Evolutionary conservation across 2,888 invertebrate genomes (phyloP).

Genomic region (Pandemis heparana): DNA sequence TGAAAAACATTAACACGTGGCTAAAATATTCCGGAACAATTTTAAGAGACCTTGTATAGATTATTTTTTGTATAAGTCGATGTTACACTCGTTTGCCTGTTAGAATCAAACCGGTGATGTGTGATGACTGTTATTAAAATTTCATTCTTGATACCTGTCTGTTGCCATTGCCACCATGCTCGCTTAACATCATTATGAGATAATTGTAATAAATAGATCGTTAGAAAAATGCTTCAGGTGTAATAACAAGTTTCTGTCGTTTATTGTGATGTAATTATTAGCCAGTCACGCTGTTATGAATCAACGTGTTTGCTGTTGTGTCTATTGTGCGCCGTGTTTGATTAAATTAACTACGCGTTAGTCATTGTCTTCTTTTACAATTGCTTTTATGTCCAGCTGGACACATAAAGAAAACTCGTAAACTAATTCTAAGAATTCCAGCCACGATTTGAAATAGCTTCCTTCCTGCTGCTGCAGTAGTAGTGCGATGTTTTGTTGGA

Average conservation of each 20-base stretch:
- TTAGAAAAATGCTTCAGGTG: constrained; percentile 14
- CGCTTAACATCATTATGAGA: background rate
- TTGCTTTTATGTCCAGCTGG: constrained; percentile 16
- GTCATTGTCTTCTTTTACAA: constrained; percentile 19
- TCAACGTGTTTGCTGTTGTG: constrained; percentile 48
- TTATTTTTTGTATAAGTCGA: too few relatives aligned
- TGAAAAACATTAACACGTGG: too few relatives aligned
- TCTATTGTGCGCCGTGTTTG: constrained; percentile 46
- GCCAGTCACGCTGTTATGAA: constrained; percentile 45
- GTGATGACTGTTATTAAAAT: constrained; percentile 14
- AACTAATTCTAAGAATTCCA: constrained; percentile 22
- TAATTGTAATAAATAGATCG: background rate
- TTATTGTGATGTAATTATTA: constrained; percentile 42
- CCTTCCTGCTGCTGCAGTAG: constrained; percentile 7
- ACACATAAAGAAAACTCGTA: constrained; percentile 13
- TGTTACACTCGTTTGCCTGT: background rate
- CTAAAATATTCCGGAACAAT: background rate
- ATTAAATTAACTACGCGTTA: constrained; percentile 36
- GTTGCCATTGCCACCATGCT: too few relatives aligned
- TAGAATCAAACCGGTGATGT: background rate
- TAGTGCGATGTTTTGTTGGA: constrained; percentile 6
- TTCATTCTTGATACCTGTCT: background rate
- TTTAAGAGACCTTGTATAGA: too few relatives aligned
- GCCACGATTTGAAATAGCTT: constrained; percentile 9
- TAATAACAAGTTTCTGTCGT: constrained; percentile 38